Percentiles rank a stretch among this genome's conserved stretches.
Conservation (phyloP, 2,797 vertebrate genomes). For the Lophura swinhoii region DNA sequence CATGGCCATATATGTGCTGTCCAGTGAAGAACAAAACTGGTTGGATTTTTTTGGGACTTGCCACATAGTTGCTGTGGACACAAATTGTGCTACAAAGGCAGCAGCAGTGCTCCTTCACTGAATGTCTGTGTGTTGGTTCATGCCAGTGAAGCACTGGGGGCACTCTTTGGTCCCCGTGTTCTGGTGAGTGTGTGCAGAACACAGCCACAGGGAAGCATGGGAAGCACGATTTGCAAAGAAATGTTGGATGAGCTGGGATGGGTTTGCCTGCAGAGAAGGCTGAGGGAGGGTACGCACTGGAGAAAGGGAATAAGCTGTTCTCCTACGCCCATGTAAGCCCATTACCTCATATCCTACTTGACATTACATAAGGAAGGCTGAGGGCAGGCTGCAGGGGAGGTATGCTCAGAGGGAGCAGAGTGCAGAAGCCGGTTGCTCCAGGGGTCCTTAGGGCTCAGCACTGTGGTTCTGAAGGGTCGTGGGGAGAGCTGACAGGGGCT, state of each 20-base stretch:
- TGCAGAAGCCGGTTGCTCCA: not conserved
- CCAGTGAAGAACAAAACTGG: not conserved
- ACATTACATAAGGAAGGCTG: not conserved
- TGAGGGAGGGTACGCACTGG: not conserved
- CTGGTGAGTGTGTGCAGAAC: not conserved
- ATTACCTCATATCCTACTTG: too few species aligned
- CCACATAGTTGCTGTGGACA: not conserved
- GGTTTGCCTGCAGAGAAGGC: conserved; percentile 13
- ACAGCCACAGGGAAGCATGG: not conserved
- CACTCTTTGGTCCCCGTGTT: not conserved
- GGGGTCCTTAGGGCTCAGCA: not conserved
- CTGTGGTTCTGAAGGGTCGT: not conserved
- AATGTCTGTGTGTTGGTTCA: not conserved
- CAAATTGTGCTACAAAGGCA: too few species aligned
- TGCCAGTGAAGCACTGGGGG: not conserved
- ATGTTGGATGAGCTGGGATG: not conserved
- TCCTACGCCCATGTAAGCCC: not conserved
- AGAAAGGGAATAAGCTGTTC: not conserved
- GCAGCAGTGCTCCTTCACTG: too few species aligned
- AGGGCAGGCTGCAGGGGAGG: not conserved
- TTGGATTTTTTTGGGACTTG: not conserved
- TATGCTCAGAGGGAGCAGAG: not conserved
- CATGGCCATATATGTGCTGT: not conserved
- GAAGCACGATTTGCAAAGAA: conserved; percentile 3
- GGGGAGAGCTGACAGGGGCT: not conserved